Base-by-base conservation (phyloP, 2,797 vertebrate species). In the Semaprochilodus insignis region DNA sequence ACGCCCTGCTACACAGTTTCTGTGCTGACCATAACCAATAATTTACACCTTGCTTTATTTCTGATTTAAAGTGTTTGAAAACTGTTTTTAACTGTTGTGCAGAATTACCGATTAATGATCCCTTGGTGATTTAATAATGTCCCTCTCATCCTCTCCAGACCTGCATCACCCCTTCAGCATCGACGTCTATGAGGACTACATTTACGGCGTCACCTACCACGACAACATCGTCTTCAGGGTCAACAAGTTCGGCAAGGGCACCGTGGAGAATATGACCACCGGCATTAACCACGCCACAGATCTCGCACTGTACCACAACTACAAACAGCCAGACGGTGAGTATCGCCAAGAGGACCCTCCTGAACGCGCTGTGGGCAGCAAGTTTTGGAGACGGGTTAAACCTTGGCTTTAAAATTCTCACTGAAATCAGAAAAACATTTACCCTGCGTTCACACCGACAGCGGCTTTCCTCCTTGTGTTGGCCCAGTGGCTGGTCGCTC, bases 111-210 rank as follows among this genome's bases (percentile, higher is more conserved):
- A n/a, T 36, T 36, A 36, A 2, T 48, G 11, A 10, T 10, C 10
- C 40, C 40, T 40, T 48, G 10, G 10, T 48, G 44, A 48, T 13
- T 48, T 48, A 10, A 48, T 48, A 13, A 48, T 3, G 5, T 48
- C 44, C 11, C 44, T 48, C 8, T 48, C 44, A 11, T 48, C 10
- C 44, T 48, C 44, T 48, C 77, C 88, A 99, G 97, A 97, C 76
- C 94, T 99, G 11, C 96, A 96, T 82, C 97, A 98, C 85, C 98
- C 97, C 0, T 99, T 98, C 93, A 98, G 97, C 93, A 99, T 99
- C 0, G 98, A 99, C 71, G 94, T 99, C 87, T 99, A 99, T 76
- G 98, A 99, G 91, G 97, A 99, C 89, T 97, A 97, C 92, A 97
- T 99, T 87, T 99, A 99, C 0, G 98, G 98, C 0, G 97, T 99